phyloP scores from a whole-genome alignment of 1,140 invertebrate species.

The Mya arenaria region DNA sequence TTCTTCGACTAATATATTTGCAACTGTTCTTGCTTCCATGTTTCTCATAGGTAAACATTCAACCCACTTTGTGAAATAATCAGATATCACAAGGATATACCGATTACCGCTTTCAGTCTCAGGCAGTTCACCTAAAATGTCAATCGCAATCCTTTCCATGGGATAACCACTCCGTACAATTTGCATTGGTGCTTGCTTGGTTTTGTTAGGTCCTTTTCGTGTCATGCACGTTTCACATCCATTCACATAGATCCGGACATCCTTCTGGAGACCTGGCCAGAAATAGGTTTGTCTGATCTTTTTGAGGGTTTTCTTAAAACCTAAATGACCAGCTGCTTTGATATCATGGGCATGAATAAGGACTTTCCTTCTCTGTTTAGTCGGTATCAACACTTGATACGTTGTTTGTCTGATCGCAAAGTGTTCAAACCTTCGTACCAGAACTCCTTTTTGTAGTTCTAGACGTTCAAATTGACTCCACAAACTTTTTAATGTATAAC shows the following conservation, averaged over 20 bases:
- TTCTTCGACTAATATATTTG: constrained; percentile 59
- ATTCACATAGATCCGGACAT: constrained; percentile 16
- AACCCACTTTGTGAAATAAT: constrained; percentile 80
- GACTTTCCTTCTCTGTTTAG: not conserved
- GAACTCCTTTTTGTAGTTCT: not conserved
- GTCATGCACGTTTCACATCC: constrained; percentile 39
- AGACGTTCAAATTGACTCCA: constrained; percentile 16
- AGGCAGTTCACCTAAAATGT: constrained; percentile 59
- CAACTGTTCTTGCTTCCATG: constrained; percentile 70
- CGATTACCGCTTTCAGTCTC: constrained; percentile 61
- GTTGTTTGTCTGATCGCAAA: not conserved
- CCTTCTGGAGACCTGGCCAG: constrained; percentile 36
- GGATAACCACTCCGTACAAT: constrained; percentile 19
- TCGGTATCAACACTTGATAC: constrained; percentile 14
- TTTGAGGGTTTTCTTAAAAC: constrained; percentile 22
- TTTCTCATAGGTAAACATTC: constrained; percentile 72
- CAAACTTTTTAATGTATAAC: not conserved
- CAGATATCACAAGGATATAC: constrained; percentile 77
- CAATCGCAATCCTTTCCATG: constrained; percentile 49
- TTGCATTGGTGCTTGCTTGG: constrained; percentile 37
- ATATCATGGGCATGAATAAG: constrained; percentile 27
- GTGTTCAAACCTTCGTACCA: not conserved
- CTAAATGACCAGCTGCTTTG: constrained; percentile 26
- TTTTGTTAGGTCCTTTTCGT: constrained; percentile 25
- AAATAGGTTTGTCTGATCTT: constrained; percentile 35